These are phyloP conservation scores for Narcine bancroftii DNA, from an alignment of 2,113 vertebrate species.

Conservation along the genomic window DNA sequence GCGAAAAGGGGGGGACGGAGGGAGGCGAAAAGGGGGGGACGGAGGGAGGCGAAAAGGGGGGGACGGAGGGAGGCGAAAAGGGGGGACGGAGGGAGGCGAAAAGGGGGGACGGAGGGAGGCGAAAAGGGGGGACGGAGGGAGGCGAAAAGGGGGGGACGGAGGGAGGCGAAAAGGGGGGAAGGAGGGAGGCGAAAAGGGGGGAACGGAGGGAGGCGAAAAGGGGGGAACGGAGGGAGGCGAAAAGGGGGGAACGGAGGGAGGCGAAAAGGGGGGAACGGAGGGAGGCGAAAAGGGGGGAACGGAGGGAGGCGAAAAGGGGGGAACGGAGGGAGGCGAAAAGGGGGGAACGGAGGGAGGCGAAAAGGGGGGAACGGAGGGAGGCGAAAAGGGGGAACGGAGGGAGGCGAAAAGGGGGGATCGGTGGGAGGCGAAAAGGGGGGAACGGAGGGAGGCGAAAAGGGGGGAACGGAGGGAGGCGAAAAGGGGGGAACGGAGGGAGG, in stretches of 20 bases:
- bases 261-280: conserved; percentile 16
- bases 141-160: not conserved
- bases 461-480: too few species aligned
- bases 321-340: too few species aligned
- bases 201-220: conserved; percentile 21
- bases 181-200: conserved; percentile 26
- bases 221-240: not conserved
- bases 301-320: not conserved
- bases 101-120: not conserved
- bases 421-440: too few species aligned
- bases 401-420: too few species aligned
- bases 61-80: not conserved
- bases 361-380: too few species aligned
- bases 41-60: conserved; percentile 40
- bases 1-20: too few species aligned
- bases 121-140: not conserved
- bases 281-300: not conserved
- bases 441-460: too few species aligned
- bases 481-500: too few species aligned
- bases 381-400: too few species aligned
- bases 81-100: not conserved
- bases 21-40: not conserved
- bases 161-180: not conserved
- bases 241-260: not conserved
- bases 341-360: too few species aligned